Conservation (phyloP, 2,888 invertebrate genomes). For the Thumatha senex region DNA sequence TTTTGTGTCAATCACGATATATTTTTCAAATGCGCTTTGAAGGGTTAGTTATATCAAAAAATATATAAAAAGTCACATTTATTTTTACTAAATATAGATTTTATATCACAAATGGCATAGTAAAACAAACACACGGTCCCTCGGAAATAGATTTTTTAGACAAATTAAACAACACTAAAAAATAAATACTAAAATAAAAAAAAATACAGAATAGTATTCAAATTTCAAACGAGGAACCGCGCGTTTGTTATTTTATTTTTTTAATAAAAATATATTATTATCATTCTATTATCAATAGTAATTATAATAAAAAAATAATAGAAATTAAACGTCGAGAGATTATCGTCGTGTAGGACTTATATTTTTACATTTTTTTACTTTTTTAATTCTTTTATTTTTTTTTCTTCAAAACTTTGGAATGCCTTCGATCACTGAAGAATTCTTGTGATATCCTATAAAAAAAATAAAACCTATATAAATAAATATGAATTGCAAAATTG, state of each 20-base stretch:
- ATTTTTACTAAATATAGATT: slow-evolving; percentile 22
- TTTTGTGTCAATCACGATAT: no score
- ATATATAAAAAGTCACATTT: background rate
- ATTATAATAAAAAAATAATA: slow-evolving; percentile 39
- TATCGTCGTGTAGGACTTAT: slow-evolving; percentile 62
- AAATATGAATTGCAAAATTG: no score
- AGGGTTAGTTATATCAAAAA: background rate
- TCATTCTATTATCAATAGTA: slow-evolving; percentile 26
- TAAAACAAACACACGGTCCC: slow-evolving; percentile 26
- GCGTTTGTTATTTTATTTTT: slow-evolving; percentile 10
- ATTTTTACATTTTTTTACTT: slow-evolving; percentile 25
- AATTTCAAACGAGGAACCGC: slow-evolving; percentile 22
- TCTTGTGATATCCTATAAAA: slow-evolving; percentile 69
- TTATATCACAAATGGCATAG: slow-evolving; percentile 38
- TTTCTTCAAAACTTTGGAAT: slow-evolving; percentile 63
- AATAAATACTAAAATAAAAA: slow-evolving; percentile 18
- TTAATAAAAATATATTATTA: slow-evolving; percentile 37
- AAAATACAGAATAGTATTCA: slow-evolving; percentile 15
- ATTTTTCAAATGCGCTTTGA: background rate
- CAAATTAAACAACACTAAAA: slow-evolving; percentile 20
- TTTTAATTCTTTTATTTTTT: slow-evolving; percentile 2
- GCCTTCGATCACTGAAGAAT: slow-evolving; percentile 75
- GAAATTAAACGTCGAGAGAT: slow-evolving; percentile 63
- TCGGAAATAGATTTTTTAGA: slow-evolving; percentile 17
- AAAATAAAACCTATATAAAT: slow-evolving; percentile 20